A percentile compares a stretch with the other conserved stretches of the same genome.
These are phyloP conservation scores for Leptopilina boulardi DNA, from an alignment of 1,140 invertebrate genomes.

Conservation along the genomic window DNA sequence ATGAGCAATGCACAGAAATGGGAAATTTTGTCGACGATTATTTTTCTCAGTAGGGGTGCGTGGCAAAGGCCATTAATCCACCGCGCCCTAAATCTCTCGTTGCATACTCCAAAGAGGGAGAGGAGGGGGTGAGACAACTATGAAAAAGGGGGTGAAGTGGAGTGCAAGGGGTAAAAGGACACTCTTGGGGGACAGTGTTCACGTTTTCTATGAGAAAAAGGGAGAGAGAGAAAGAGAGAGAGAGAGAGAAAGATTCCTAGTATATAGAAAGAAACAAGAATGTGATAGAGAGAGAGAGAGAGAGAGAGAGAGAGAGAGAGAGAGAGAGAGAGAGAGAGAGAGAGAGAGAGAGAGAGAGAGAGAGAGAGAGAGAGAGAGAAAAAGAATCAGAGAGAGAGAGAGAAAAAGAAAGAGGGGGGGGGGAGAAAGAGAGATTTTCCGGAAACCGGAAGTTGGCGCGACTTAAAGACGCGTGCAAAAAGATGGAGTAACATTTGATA, in stretches of 20 bases:
- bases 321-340: too few species aligned
- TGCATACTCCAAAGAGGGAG: not conserved
- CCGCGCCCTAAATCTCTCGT: conserved; percentile 15
- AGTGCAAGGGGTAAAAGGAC: too few species aligned
- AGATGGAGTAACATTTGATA: conserved; percentile 14
- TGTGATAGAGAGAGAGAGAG: conserved; percentile 21
- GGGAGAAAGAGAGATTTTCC: conserved; percentile 36
- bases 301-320: conserved; percentile 32
- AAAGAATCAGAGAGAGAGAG: conserved; percentile 37
- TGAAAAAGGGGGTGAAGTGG: not conserved
- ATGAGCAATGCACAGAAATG: not conserved
- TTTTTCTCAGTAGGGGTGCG: conserved; percentile 25
- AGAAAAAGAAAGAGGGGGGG: conserved; percentile 36
- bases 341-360: conserved; percentile 2
- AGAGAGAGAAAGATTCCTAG: conserved; percentile 34
- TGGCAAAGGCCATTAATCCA: conserved; percentile 30
- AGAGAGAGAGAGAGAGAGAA: not conserved
- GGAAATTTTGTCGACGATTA: conserved; percentile 24
- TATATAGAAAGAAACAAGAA: conserved; percentile 35
- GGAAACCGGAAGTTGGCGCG: conserved; percentile 40
- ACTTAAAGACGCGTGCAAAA: conserved; percentile 24
- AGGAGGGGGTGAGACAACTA: not conserved
- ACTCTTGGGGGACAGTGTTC: conserved; percentile 5
- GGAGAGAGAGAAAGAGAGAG: conserved; percentile 10
- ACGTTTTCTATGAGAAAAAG: conserved; percentile 1